A percentile compares a stretch with the other conserved stretches of the same genome.
These are phyloP conservation scores for Antheraea yamamai DNA, from an alignment of 2,888 invertebrate genomes.

Conservation along the genomic window DNA sequence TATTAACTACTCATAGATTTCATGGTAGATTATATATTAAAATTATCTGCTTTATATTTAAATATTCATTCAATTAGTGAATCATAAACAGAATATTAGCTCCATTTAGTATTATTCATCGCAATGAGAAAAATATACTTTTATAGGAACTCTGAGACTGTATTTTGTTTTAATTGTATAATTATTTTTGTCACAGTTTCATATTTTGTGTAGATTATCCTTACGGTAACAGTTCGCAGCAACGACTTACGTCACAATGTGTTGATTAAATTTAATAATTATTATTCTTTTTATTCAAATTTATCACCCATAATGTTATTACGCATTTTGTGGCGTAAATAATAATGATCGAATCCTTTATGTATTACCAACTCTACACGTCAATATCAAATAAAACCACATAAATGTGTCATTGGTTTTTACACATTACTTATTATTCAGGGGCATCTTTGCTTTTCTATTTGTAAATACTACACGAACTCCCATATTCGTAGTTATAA, in stretches of 20 bases:
- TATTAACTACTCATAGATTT: background rate
- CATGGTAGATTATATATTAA: background rate
- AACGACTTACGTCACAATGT: background rate
- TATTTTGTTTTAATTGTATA: background rate
- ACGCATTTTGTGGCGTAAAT: background rate
- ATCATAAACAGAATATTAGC: background rate
- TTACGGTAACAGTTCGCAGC: background rate
- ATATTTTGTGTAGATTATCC: background rate
- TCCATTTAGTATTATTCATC: background rate
- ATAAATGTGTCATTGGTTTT: constrained; percentile 2
- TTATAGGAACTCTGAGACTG: too few relatives aligned
- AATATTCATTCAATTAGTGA: background rate
- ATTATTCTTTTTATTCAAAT: background rate
- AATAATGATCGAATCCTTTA: background rate
- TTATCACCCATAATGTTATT: background rate
- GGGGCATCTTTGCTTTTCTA: background rate
- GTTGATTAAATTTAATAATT: background rate
- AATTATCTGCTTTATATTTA: background rate
- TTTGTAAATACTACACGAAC: background rate
- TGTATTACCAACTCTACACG: background rate
- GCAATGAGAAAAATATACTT: too few relatives aligned
- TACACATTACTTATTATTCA: background rate
- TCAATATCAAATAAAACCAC: constrained; percentile 1
- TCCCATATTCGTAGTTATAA: background rate
- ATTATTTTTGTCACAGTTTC: background rate